These are phyloP conservation scores for Auanema sp. DNA, from an alignment of 2,888 invertebrate genomes.

Conservation along the genomic window DNA sequence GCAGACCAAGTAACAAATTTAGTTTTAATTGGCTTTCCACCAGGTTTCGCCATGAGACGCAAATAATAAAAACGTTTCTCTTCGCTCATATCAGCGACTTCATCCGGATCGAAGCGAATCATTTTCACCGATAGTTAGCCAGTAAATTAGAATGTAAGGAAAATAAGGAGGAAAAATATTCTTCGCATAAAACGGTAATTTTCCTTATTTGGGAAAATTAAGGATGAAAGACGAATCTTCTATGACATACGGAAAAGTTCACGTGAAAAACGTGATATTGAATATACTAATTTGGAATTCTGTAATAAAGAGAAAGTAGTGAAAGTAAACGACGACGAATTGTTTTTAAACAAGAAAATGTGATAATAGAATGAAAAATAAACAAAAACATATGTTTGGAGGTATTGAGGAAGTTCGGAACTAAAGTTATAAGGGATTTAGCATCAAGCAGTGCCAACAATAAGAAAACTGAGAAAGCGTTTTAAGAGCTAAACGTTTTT, in stretches of 20 bases:
- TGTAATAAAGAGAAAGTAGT: neutral
- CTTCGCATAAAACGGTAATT: no score
- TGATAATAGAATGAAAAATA: no score
- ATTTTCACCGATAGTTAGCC: constrained; percentile 11
- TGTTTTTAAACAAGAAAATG: neutral
- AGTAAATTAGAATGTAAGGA: neutral
- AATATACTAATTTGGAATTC: neutral
- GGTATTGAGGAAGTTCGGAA: no score
- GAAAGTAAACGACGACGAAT: neutral
- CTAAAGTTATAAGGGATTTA: no score
- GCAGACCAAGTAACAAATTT: constrained; percentile 63
- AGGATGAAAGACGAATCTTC: no score
- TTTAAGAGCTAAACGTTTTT: no score
- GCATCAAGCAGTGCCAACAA: no score
- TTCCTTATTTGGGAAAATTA: no score
- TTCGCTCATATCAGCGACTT: constrained; percentile 43
- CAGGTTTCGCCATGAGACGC: constrained; percentile 63
- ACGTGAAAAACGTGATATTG: neutral
- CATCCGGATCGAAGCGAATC: constrained; percentile 48
- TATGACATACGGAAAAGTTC: neutral
- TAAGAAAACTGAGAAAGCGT: no score
- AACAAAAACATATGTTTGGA: no score
- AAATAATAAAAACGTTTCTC: constrained; percentile 64
- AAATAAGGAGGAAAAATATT: no score
- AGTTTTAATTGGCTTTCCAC: constrained; percentile 61